Base-by-base conservation (phyloP, 2,113 vertebrate species). In the Telmatochromis brachygnathus region DNA sequence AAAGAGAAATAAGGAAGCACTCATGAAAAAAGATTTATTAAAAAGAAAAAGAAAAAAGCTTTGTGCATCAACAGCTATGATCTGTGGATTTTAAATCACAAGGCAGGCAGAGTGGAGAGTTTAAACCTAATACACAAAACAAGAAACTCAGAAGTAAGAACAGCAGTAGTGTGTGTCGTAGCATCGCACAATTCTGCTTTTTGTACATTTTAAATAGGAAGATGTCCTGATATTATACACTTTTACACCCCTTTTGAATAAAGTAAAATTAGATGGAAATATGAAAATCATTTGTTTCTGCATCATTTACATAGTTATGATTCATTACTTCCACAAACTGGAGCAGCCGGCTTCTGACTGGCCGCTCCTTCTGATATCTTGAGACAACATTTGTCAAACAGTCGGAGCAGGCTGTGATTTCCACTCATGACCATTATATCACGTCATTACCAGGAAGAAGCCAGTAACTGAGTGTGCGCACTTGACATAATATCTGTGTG, bases 301-400 rank as follows among this genome's bases (percentile, higher is more conserved):
- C 26, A 53, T 19, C 42, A 30, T 75, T 75, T 75, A 75, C 23
- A 75, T 47, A 75, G 42, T 45, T 45, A 73, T 73, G 5, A 73
- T 45, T 73, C 68, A 73, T 45, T 73, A 49, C 42, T 49, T 47
- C 42, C 9, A 75, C 42, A 75, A 47, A 49, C 42, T 47, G 21
- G n/a, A 75, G 42, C 15, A 28, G 23, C 42, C 1, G 23, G 42
- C 23, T 75, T 75, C 70, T 0, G 1, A 75, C 14, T 49, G 68
- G 42, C 23, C 2, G 15, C 42, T 75, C 70, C 42, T 73, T 82
- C 82, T 91, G 80, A 91, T 91, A 92, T 89, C 94, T 94, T 92
- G 70, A 91, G 85, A 93, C 87, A 94, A 95, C 89, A 94, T 94
- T 94, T 95, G 93, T 91, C 62, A 91, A 90, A 92, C 33, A 81